Base-by-base conservation (phyloP, 2,113 vertebrate genomes). In the Microtus pennsylvanicus region DNA sequence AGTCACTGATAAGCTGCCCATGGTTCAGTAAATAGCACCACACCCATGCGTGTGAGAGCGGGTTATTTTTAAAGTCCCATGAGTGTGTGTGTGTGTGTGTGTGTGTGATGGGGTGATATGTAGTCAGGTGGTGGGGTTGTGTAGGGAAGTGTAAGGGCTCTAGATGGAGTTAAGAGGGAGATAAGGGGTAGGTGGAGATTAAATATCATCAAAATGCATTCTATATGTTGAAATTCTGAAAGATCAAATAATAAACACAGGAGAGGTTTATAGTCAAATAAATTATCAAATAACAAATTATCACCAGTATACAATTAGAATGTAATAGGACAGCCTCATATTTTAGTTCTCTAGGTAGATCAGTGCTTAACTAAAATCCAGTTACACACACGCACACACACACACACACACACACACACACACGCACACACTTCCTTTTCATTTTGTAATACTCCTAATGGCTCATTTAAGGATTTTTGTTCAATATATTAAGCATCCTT, bases 401-500 rank as follows among this genome's bases (percentile, higher is more conserved):
- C 52, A 58, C 55, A 58, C 55, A 58, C 55, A 19, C 55, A 58
- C 55, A 17, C 16, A 55, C 55, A 17, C 55, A 19, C 16, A 55
- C 55, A 19, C 16, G 16, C 55, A 55, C 55, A 55, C 52, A 35
- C 9, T 69, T 47, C 9, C 8, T 75, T 72, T 10, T 93, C 67
- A 78, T 7, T 93, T n/a, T 93, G 4, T 58, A 26, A 16, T 35
- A 17, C 11, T 11, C 9, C 76, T 50, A 38, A 12, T 80, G 52
- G 16, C 13, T 50, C 63, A 74, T 87, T 82, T 67, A 69, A 28
- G 38, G 33, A 21, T 61, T 4, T 78, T 7, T 89, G 28, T 70
- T 61, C 80, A 87, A 76, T 85, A 38, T 19, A 87, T 58, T 95
- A 89, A 76, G 30, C 47, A 87, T 33, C n/a, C 52, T 96, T 85